Percentiles rank a stretch among this genome's conserved stretches.
Conservation (phyloP, 2,888 invertebrate species). For the Thera obeliscata region DNA sequence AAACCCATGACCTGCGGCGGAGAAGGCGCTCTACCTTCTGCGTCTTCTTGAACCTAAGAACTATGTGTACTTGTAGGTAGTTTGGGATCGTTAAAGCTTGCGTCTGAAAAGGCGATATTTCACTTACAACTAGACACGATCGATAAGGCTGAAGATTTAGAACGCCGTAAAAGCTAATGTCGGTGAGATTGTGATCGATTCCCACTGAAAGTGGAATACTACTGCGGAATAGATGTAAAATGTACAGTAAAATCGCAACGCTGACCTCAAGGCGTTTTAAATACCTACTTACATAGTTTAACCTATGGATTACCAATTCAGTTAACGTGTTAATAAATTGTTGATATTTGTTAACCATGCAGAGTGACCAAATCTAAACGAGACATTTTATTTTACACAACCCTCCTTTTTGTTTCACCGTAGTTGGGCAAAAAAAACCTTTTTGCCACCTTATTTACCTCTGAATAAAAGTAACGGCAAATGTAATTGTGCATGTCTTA, state of each 20-base stretch:
- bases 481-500: too few relatives aligned
- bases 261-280: constrained; percentile 23
- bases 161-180: constrained; percentile 44
- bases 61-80: constrained; percentile 29
- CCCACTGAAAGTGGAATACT: constrained; percentile 24
- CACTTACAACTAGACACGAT: constrained; percentile 41
- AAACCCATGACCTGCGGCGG: too few relatives aligned
- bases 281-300: constrained; percentile 21
- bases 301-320: neutral
- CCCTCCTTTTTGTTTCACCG: too few relatives aligned
- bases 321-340: too few relatives aligned
- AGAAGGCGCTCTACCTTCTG: too few relatives aligned
- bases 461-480: too few relatives aligned
- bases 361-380: too few relatives aligned
- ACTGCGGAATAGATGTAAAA: constrained; percentile 14
- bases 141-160: constrained; percentile 50
- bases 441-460: too few relatives aligned
- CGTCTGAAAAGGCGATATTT: constrained; percentile 44
- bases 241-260: neutral
- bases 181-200: constrained; percentile 45
- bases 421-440: too few relatives aligned
- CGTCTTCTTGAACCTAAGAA: too few relatives aligned
- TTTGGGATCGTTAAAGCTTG: constrained; percentile 24
- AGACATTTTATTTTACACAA: too few relatives aligned
- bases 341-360: too few relatives aligned